A percentile compares a stretch with the other conserved stretches of the same genome.
These are phyloP conservation scores for Xanthia icteritia DNA, from an alignment of 2,888 invertebrate genomes.

Conservation along the genomic window DNA sequence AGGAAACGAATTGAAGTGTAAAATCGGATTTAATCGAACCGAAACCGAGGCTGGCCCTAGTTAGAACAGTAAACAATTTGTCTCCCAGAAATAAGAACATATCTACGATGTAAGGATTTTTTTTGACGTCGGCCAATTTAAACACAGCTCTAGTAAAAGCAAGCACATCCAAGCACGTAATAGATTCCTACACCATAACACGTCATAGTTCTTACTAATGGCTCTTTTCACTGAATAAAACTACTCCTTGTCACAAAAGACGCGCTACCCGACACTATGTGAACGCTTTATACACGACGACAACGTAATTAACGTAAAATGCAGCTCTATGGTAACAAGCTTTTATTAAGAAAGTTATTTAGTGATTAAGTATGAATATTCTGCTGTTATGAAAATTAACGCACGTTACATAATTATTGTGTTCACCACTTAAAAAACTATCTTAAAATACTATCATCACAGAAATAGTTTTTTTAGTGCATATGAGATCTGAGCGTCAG, in stretches of 20 bases:
- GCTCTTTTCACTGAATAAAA: not conserved
- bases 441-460: too few species aligned
- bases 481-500: too few species aligned
- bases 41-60: not conserved
- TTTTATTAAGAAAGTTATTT: not conserved
- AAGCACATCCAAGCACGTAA: not conserved
- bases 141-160: not conserved
- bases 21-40: not conserved
- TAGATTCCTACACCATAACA: not conserved
- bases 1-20: not conserved
- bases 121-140: not conserved
- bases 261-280: not conserved
- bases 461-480: too few species aligned
- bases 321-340: not conserved
- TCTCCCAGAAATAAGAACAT: not conserved
- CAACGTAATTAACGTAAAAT: constrained; percentile 20
- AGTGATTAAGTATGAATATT: too few species aligned
- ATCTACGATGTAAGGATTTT: not conserved
- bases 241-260: constrained; percentile 7
- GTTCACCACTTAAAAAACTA: too few species aligned
- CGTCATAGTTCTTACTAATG: not conserved
- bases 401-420: too few species aligned
- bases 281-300: not conserved
- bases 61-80: not conserved
- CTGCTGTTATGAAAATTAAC: too few species aligned